Evolutionary conservation across 2,113 vertebrate species (phyloP), one percentile per base, ranked within the genome.

Genomic region (Syrrhaptes paradoxus): DNA sequence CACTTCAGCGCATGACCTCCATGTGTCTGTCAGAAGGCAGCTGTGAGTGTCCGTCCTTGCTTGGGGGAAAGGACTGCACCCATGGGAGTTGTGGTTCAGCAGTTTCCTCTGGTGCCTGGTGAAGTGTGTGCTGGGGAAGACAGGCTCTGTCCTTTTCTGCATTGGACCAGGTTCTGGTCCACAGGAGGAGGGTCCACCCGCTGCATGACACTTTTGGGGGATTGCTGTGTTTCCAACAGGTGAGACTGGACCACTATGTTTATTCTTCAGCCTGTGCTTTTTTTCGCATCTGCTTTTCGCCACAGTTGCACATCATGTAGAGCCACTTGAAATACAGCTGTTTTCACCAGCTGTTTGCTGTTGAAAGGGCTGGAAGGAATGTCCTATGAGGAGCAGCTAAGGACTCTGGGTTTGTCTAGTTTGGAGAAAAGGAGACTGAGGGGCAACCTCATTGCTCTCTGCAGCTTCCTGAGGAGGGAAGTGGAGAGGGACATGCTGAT

Each of bases 1-100:
- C 14, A 0, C 15, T 73, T 41, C 10, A 36, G 38, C 2, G 0
- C 2, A 7, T 48, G 62, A 29, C 17, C 36, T 49, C 14, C 1
- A 3, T 14, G 28, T 71, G 18, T 18, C 57, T 46, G 18, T 32
- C 2, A 3, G 68, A 68, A 62, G 38, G 61, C 55, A 89, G 63
- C 65, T 77, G 6, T 11, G 12, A 4, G 6, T 34, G 31, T 43
- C 73, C 45, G 73, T 34, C 36, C 65, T 29, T 77, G 14, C 63
- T 77, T 6, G 2, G 52, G 8, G 49, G 75, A 14, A 49, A 29
- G 43, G 55, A 11, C 7, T 32, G 66, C 61, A 48, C 17, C 28
- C 26, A 3, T 14, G n/a, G 46, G 34, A 71, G 22, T 1, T 4
- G 2, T 28, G 38, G 34, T 46, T 84, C 59, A 38, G 36, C 8